Base-by-base conservation (phyloP, 1,140 invertebrate genomes). In the Mya arenaria region DNA sequence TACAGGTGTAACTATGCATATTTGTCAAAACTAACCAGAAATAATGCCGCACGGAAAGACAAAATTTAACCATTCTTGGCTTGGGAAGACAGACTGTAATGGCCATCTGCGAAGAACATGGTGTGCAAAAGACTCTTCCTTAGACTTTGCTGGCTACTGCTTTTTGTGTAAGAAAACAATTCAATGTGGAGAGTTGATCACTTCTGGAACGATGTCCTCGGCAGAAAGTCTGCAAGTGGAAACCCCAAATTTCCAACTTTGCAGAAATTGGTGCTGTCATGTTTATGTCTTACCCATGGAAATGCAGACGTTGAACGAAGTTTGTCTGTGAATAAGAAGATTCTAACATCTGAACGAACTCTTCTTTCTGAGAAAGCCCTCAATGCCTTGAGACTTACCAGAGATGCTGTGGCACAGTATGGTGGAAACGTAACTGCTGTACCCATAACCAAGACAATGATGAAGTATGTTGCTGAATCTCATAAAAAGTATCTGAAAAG, bases 301-400 rank as follows among this genome's bases (percentile, higher is more conserved):
- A 68, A 68, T 68, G 39, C 65, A 41, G 65, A 68, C 44, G 65
- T 68, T 13, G 65, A 68, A 28, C 15, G 65, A 37, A 68, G 65
- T 41, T 32, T 68, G 13, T 68, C 65, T 23, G 25, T 68, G 25
- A 68, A 44, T 34, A 68, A 37, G n/a, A 63, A 69, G n/a, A 23
- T 82, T 15, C 25, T 87, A 52, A 63, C 82, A 19, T 10, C 73
- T 39, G 78, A 82, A 28, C 34, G 60, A 32, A 39, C 58, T 30
- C 39, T 56, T 34, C 32, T 84, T 36, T 37, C 37, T 15, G 39
- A 44, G 19, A 25, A 68, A 34, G 23, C 81, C 10, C 1, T 65
- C 17, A 83, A 82, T 82, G 80, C 60, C 28, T 30, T 74, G 28
- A 56, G 72, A 34, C 30, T 60, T 4, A 69, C 39, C 8, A 41